Evolutionary conservation across 2,797 vertebrate genomes (phyloP), one percentile per base, ranked within the genome.

Genomic region (Phoebastria nigripes): DNA sequence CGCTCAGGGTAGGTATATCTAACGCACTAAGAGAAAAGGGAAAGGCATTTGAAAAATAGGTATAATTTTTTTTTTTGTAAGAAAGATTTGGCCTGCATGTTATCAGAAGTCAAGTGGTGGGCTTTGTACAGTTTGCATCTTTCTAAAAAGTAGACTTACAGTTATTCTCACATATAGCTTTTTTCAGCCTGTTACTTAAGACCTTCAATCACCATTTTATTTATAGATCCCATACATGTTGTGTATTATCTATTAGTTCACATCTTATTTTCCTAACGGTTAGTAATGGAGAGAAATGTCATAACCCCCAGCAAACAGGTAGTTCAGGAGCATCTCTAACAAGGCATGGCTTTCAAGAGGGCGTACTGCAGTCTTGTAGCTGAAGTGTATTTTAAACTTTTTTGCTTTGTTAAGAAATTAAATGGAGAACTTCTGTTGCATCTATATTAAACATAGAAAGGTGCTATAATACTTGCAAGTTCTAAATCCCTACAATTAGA

Each of bases 1-100:
- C 99, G 3, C 98, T 99, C 97, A 99, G 99, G 98, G 99, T 99
- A 98, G 94, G 98, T 93, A 47, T 54, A 10, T n/a, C 22, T 63
- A 76, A 55, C 2, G 8, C 4, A 26, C 61, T n/a, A 51, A 33
- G 54, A 39, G 26, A 44, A 90, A 59, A 82, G 33, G 24, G 52
- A 79, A 82, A 35, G 25, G 15, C 14, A 12, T 80, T 65, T 65
- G 28, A 49, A 77, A 72, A 66, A 49, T 24, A 14, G 10, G 11
- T 55, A 17, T 9, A 6, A 7, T 5, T 15, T 20, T 18, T 20
- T 20, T 15, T 82, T 37, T 62, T 10, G 3, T 44, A 29, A 90
- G n/a, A 86, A 56, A 51, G 19, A 51, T 49, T 74, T 82, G 6
- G 9, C 7, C 33, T 18, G 5, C 0, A 1, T 13, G 0, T 66